Percentiles rank a stretch among this genome's conserved stretches.
Conservation (phyloP, 2,113 vertebrate genomes). For the Pyrgilauda ruficollis region DNA sequence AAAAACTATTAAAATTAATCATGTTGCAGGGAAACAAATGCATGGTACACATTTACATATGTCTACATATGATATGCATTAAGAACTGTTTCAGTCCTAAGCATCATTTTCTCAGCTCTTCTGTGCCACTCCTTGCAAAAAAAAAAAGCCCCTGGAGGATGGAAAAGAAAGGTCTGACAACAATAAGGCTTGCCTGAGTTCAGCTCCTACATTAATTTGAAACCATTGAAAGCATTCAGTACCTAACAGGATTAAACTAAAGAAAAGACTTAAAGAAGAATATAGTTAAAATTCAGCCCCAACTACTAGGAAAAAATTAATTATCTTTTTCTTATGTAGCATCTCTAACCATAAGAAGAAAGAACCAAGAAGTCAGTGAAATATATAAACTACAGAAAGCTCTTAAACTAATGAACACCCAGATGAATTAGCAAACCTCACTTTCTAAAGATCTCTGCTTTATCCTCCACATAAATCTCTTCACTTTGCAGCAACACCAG, state of each 20-base stretch:
- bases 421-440: slow-evolving; percentile 3
- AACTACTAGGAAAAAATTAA: neutral
- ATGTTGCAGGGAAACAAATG: neutral
- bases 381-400: neutral
- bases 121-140: neutral
- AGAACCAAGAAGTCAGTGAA: neutral
- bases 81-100: neutral
- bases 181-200: neutral
- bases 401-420: neutral
- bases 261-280: neutral
- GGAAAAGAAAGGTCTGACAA: neutral
- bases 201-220: neutral
- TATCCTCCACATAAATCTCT: slow-evolving; percentile 50
- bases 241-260: neutral
- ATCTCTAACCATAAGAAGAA: neutral
- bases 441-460: neutral
- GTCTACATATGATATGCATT: neutral
- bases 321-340: neutral
- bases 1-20: neutral
- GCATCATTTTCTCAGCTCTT: neutral
- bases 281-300: neutral
- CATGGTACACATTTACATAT: accelerated
- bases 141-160: neutral
- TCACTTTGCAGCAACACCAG: neutral
- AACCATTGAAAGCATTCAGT: neutral